phyloP scores from a whole-genome alignment of 2,797 vertebrate species.

The Lithobates sylvaticus region DNA sequence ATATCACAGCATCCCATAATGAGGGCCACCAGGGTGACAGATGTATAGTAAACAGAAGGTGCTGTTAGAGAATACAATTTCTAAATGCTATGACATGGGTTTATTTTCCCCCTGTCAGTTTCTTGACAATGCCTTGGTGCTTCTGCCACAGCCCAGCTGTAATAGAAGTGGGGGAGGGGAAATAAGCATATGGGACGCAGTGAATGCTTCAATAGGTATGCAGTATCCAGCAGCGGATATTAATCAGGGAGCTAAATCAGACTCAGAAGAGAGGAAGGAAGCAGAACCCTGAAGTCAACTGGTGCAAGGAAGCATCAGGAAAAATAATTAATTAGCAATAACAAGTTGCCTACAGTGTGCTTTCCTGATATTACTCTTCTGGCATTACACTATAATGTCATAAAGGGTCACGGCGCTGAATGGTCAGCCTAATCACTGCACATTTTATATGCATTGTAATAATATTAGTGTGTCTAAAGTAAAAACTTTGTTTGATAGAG shows the following conservation, averaged over 20 bases:
- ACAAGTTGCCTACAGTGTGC: too few relatives aligned
- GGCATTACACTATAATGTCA: too few relatives aligned
- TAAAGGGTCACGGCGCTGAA: too few relatives aligned
- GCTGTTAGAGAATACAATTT: constrained; percentile 21
- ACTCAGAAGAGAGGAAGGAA: constrained; percentile 11
- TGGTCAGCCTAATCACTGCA: too few relatives aligned
- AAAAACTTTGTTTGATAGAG: too few relatives aligned
- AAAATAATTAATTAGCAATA: not conserved
- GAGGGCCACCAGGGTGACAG: not conserved
- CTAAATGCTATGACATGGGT: constrained; percentile 37
- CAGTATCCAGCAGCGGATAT: constrained; percentile 51
- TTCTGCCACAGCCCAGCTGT: constrained; percentile 31
- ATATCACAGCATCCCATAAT: constrained; percentile 15
- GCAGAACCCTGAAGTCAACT: not conserved
- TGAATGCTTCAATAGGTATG: constrained; percentile 30
- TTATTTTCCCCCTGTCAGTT: constrained; percentile 53
- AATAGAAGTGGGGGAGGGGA: constrained; percentile 25
- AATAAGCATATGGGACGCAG: constrained; percentile 38
- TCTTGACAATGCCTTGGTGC: constrained; percentile 48
- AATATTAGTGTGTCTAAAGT: too few relatives aligned
- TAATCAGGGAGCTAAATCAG: constrained; percentile 50
- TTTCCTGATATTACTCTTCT: too few relatives aligned
- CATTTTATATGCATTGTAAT: too few relatives aligned
- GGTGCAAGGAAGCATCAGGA: not conserved
- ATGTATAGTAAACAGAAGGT: constrained; percentile 37